Evolutionary conservation across 2,888 invertebrate genomes (phyloP).

Genomic region (Morinoia aosen): DNA sequence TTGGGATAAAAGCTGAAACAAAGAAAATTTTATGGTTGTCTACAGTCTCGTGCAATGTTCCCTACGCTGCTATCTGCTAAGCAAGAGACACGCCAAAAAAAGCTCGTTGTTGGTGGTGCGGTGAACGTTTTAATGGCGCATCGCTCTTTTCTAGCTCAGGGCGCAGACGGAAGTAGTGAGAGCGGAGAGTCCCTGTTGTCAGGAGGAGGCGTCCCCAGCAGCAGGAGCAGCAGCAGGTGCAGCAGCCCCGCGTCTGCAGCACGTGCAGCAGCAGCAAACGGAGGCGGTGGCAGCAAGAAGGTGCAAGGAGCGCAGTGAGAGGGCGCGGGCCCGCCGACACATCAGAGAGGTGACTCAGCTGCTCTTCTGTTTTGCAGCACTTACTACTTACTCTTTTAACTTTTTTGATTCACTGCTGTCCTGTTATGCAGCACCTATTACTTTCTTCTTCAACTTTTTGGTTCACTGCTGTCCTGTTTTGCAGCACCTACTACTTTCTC

Average conservation of each 20-base stretch:
- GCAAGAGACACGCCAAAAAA: too few relatives aligned
- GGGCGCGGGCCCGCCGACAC: neutral
- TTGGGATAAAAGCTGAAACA: too few relatives aligned
- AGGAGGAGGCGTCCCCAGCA: neutral
- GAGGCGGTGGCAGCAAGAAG: conserved; percentile 8
- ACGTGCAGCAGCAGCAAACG: neutral
- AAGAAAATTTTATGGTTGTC: too few relatives aligned
- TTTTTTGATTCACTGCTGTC: too few relatives aligned
- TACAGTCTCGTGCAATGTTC: too few relatives aligned
- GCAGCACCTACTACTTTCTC: too few relatives aligned
- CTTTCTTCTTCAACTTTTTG: too few relatives aligned
- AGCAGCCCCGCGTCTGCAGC: neutral
- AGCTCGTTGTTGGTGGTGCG: neutral
- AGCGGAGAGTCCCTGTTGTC: conserved; percentile 49
- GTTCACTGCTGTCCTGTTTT: too few relatives aligned
- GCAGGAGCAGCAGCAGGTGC: neutral
- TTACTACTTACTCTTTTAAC: too few relatives aligned
- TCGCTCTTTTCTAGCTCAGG: conserved; percentile 42
- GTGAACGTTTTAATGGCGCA: neutral
- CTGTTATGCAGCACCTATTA: too few relatives aligned
- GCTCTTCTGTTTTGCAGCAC: neutral
- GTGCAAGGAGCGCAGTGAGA: conserved; percentile 31
- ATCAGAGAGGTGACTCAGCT: conserved; percentile 7
- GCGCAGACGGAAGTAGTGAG: conserved; percentile 50
- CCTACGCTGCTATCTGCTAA: too few relatives aligned